These are phyloP conservation scores for Heliocidaris tuberculata DNA, from an alignment of 35 echinoderm and acorn worm species.

Conservation along the genomic window DNA sequence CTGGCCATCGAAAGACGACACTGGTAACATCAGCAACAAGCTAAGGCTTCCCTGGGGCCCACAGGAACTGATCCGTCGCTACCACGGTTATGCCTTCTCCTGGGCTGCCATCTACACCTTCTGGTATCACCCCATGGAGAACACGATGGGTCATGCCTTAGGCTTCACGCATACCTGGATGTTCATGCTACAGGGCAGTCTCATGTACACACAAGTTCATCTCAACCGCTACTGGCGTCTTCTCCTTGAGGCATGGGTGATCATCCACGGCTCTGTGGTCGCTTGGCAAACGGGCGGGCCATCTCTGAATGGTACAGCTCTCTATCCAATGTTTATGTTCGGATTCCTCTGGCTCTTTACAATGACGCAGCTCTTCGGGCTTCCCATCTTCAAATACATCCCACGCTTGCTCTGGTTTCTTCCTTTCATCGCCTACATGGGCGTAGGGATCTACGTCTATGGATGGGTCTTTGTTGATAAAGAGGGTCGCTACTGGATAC, in stretches of 20 bases:
- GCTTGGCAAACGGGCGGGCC: slow-evolving; percentile 88
- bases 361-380: slow-evolving; percentile 82
- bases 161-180: slow-evolving; percentile 87
- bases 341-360: slow-evolving; percentile 88
- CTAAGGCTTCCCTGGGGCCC: slow-evolving; percentile 69
- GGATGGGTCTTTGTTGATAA: slow-evolving; percentile 55
- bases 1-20: slow-evolving; percentile 71
- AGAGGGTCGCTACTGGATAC: slow-evolving; percentile 69
- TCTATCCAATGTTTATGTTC: slow-evolving; percentile 92
- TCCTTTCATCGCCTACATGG: slow-evolving; percentile 68
- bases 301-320: slow-evolving; percentile 54
- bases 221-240: slow-evolving; percentile 90
- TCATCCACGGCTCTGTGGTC: slow-evolving; percentile 75
- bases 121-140: slow-evolving; percentile 99
- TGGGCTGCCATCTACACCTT: slow-evolving; percentile 95
- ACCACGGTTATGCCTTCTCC: slow-evolving; percentile 92
- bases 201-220: slow-evolving; percentile 89
- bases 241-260: slow-evolving; percentile 74
- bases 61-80: slow-evolving; percentile 68
- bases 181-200: slow-evolving; percentile 89
- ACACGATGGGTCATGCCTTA: slow-evolving; percentile 78
- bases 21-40: slow-evolving; percentile 57
- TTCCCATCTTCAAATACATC: slow-evolving; percentile 80
- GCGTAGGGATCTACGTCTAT: slow-evolving; percentile 50
- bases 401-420: slow-evolving; percentile 53